These are phyloP conservation scores for Andricus grossulariae DNA, from an alignment of 1,140 invertebrate species.

Conservation along the genomic window DNA sequence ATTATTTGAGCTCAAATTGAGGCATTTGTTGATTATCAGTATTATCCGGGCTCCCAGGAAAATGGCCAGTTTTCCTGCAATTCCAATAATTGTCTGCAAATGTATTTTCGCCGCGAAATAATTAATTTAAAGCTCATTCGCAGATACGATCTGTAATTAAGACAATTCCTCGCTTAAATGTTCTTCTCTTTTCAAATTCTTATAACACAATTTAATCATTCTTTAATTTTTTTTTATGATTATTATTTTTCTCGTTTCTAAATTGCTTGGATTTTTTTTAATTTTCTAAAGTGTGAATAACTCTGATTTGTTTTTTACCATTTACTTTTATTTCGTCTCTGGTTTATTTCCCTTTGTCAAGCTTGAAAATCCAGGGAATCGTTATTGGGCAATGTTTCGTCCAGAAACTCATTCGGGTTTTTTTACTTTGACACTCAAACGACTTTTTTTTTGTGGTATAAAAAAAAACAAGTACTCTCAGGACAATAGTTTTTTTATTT, in stretches of 20 bases:
- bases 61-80: slow-evolving; percentile 1
- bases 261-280: too few relatives aligned
- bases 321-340: slow-evolving; percentile 24
- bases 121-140: slow-evolving; percentile 30
- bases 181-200: not conserved
- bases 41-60: not conserved
- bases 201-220: too few relatives aligned
- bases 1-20: not conserved
- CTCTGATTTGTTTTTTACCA: slow-evolving; percentile 9
- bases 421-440: slow-evolving; percentile 8
- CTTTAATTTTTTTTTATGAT: too few relatives aligned
- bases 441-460: not conserved
- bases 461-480: not conserved
- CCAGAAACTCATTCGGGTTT: slow-evolving; percentile 1
- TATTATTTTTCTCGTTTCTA: too few relatives aligned
- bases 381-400: slow-evolving; percentile 29
- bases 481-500: too few relatives aligned
- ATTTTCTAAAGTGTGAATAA: slow-evolving; percentile 1
- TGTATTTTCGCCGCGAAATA: slow-evolving; percentile 11
- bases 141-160: slow-evolving; percentile 21
- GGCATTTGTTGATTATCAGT: not conserved
- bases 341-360: slow-evolving; percentile 13
- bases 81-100: slow-evolving; percentile 6
- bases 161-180: slow-evolving; percentile 1
- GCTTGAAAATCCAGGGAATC: slow-evolving; percentile 16